Conservation (phyloP, 2,113 vertebrate species). For the Macrotis lagotis region DNA sequence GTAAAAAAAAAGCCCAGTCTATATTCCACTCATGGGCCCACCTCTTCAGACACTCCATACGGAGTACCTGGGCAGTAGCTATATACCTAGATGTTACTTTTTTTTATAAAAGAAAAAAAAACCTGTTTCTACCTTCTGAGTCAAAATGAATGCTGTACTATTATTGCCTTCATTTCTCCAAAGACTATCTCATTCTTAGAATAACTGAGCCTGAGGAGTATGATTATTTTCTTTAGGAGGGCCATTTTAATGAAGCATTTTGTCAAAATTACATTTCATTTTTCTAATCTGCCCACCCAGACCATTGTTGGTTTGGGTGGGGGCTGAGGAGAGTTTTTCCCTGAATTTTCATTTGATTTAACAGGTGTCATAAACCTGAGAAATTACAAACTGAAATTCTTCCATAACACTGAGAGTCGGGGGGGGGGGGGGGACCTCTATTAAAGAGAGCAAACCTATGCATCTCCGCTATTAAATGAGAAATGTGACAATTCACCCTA, state of each 20-base stretch:
- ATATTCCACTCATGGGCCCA: not conserved
- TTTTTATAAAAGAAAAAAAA: not conserved
- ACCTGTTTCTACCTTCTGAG: not conserved
- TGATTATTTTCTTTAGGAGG: not conserved
- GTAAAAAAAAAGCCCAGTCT: conserved; percentile 43
- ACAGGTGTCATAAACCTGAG: not conserved
- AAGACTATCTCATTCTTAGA: not conserved
- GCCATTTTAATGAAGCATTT: not conserved
- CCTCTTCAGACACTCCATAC: not conserved
- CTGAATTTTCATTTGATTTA: not conserved
- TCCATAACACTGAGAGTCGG: not conserved
- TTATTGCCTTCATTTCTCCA: not conserved
- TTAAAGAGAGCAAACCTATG: not conserved
- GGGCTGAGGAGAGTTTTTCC: not conserved
- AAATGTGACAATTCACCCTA: not conserved
- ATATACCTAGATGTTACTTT: not conserved
- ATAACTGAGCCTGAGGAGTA: not conserved
- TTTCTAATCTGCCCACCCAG: not conserved
- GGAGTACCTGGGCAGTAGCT: not conserved
- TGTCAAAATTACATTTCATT: not conserved
- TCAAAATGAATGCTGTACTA: not conserved
- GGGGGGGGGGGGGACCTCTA: not conserved
- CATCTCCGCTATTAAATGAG: not conserved
- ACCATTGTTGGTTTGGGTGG: not conserved
- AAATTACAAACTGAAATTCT: not conserved